phyloP scores from a whole-genome alignment of 2,888 invertebrate genomes.

The Abrostola triplasia region DNA sequence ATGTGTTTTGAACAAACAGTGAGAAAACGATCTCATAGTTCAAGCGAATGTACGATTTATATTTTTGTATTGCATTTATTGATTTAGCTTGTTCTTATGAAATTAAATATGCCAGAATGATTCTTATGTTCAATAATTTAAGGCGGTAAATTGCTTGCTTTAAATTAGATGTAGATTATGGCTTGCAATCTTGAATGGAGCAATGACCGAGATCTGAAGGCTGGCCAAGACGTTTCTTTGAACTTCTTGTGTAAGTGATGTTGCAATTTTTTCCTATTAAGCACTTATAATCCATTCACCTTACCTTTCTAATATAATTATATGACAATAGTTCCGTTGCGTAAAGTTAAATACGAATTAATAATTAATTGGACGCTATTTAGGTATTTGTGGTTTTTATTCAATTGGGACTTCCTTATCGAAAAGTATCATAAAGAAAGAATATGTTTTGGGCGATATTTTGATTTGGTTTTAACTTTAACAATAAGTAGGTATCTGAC shows the following conservation, averaged over 20 bases:
- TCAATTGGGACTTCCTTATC: too few species aligned
- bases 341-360: background rate
- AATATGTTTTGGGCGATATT: too few species aligned
- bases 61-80: conserved; percentile 43
- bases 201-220: conserved; percentile 3
- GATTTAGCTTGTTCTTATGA: conserved; percentile 8
- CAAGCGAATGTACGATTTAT: conserved; percentile 18
- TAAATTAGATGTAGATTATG: conserved; percentile 14
- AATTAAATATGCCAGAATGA: conserved; percentile 4
- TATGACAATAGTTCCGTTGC: background rate
- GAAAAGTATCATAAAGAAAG: too few species aligned
- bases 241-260: conserved; percentile 24
- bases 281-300: conserved; percentile 17
- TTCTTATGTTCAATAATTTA: conserved; percentile 11
- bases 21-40: conserved; percentile 29
- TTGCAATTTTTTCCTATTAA: conserved; percentile 8
- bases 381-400: too few species aligned
- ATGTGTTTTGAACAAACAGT: conserved; percentile 28
- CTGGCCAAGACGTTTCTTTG: conserved; percentile 6
- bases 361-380: too few species aligned
- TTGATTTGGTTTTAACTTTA: too few species aligned
- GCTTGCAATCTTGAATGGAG: conserved; percentile 23
- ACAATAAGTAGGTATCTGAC: too few species aligned
- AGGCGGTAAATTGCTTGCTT: conserved; percentile 20
- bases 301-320: conserved; percentile 7